Percentiles rank a stretch among this genome's conserved stretches.
Conservation (phyloP, 2,888 invertebrate species). For the Smittia sp. region DNA sequence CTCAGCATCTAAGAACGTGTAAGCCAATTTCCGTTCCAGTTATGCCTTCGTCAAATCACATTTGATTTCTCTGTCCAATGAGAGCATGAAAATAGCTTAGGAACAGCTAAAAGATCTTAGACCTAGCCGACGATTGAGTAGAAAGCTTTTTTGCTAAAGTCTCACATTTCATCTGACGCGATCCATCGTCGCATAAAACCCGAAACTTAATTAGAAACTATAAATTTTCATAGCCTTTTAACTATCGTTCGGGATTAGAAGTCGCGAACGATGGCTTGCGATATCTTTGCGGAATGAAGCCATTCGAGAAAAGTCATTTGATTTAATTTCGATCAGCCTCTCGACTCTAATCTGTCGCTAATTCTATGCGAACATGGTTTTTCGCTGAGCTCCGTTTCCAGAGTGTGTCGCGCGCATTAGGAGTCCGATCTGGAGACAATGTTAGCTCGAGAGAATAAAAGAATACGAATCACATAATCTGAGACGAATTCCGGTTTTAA, state of each 20-base stretch:
- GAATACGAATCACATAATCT: background rate
- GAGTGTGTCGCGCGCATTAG: background rate
- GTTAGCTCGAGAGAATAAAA: background rate
- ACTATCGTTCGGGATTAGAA: slow-evolving; percentile 1
- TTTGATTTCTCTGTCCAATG: too few relatives aligned
- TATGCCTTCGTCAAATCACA: too few relatives aligned
- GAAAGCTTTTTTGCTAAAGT: too few relatives aligned
- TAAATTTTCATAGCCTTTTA: slow-evolving; percentile 17
- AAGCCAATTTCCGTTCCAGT: too few relatives aligned
- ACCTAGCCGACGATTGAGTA: too few relatives aligned
- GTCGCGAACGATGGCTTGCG: background rate
- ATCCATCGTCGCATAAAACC: background rate
- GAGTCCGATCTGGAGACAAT: background rate
- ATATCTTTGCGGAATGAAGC: background rate
- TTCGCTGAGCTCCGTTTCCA: background rate
- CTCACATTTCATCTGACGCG: background rate
- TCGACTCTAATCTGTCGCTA: slow-evolving; percentile 30
- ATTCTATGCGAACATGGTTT: slow-evolving; percentile 30
- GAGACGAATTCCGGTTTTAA: slow-evolving; percentile 33
- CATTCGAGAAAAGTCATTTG: slow-evolving; percentile 12
- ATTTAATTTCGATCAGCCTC: background rate
- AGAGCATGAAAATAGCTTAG: too few relatives aligned
- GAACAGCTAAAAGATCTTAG: too few relatives aligned
- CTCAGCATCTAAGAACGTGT: too few relatives aligned
- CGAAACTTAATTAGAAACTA: slow-evolving; percentile 2